phyloP scores from a whole-genome alignment of 1,140 invertebrate genomes.

The Lepidurus couesii region DNA sequence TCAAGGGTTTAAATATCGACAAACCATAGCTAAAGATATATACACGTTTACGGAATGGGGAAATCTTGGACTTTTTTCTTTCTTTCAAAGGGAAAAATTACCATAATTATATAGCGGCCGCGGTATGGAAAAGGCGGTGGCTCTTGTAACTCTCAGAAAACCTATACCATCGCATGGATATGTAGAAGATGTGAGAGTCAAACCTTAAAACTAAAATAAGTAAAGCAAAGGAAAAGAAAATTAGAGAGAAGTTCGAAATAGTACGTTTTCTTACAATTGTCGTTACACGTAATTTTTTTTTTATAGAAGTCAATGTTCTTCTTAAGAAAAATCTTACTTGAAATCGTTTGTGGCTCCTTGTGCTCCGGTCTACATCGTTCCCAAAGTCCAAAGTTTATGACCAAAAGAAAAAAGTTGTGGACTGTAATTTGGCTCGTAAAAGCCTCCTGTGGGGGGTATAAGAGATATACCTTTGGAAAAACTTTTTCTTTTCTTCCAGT shows the following conservation, averaged over 20 bases:
- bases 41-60: no score
- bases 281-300: no score
- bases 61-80: background rate
- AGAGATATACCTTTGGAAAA: background rate
- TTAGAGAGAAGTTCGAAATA: no score
- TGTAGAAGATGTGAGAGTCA: no score
- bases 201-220: no score
- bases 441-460: background rate
- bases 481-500: background rate
- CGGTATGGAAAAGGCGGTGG: background rate
- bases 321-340: background rate
- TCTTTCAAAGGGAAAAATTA: background rate
- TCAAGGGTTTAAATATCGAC: no score
- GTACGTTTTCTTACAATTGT: no score
- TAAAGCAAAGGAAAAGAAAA: no score
- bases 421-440: slow-evolving; percentile 11
- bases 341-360: background rate
- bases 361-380: background rate
- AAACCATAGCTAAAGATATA: no score
- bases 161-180: background rate
- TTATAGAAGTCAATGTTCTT: no score
- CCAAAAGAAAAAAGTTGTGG: background rate
- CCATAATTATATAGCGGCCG: slow-evolving; percentile 5
- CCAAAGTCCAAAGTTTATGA: background rate
- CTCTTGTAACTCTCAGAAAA: background rate